Evolutionary conservation across 2,888 invertebrate species (phyloP).

Genomic region (Microdon myrmicae): DNA sequence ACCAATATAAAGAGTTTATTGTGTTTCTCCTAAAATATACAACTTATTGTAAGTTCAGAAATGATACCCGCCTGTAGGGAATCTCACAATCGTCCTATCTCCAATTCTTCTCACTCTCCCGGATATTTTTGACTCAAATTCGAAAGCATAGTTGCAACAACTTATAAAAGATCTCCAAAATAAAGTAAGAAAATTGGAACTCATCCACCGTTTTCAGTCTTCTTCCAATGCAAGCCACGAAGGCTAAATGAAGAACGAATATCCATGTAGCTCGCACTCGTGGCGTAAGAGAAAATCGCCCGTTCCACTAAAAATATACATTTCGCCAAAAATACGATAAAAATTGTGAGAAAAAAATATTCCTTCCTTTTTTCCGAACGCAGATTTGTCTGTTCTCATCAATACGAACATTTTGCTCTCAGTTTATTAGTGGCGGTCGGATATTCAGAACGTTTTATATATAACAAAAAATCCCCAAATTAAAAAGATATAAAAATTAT

Average conservation of each 20-base stretch:
- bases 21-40: no score
- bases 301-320: constrained; percentile 54
- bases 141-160: no score
- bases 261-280: constrained; percentile 25
- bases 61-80: no score
- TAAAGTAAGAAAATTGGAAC: constrained; percentile 19
- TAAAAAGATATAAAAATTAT: no score
- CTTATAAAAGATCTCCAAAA: background rate
- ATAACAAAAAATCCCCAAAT: no score
- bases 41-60: no score
- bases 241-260: background rate
- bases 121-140: no score
- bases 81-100: no score
- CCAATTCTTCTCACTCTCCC: no score
- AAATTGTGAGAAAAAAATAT: constrained; percentile 25
- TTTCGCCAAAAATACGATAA: constrained; percentile 55
- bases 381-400: constrained; percentile 34
- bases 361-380: constrained; percentile 14
- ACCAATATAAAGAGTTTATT: no score
- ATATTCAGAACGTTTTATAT: constrained; percentile 20
- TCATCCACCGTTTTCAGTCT: constrained; percentile 1
- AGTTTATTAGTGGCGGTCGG: constrained; percentile 37
- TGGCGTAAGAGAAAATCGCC: constrained; percentile 44
- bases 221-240: no score
- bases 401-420: constrained; percentile 30